Evolutionary conservation across 2,888 invertebrate species (phyloP).

Genomic region (Eugnorisma glareosa): DNA sequence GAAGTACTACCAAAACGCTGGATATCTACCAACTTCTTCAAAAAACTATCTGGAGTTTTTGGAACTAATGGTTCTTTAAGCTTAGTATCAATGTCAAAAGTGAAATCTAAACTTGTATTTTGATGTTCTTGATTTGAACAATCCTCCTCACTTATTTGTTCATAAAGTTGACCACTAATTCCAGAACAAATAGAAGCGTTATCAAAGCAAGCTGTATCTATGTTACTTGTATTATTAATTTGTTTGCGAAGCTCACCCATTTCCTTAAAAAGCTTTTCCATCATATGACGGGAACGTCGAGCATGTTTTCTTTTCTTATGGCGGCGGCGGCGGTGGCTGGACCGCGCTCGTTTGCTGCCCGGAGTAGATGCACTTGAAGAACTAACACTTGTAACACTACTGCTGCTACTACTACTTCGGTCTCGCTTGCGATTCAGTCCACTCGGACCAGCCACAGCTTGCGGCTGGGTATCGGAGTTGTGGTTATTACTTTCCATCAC

Average conservation of each 20-base stretch:
- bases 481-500: too few relatives aligned
- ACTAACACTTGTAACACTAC: neutral
- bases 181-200: too few relatives aligned
- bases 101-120: neutral
- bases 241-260: neutral
- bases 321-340: neutral
- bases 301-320: neutral
- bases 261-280: neutral
- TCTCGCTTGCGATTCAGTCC: too few relatives aligned
- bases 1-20: constrained; percentile 4
- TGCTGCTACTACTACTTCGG: neutral
- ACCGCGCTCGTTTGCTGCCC: neutral
- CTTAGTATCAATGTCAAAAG: neutral
- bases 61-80: neutral
- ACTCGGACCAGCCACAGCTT: too few relatives aligned
- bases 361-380: neutral
- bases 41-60: neutral
- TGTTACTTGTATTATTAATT: neutral
- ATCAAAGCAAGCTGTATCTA: neutral
- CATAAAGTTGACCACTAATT: too few relatives aligned
- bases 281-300: neutral
- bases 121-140: too few relatives aligned
- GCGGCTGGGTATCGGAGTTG: too few relatives aligned
- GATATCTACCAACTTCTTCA: neutral
- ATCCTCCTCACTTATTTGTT: too few relatives aligned